A percentile compares a stretch with the other conserved stretches of the same genome.
These are phyloP conservation scores for Murina feae DNA, from an alignment of 2,113 vertebrate species.

Conservation along the genomic window DNA sequence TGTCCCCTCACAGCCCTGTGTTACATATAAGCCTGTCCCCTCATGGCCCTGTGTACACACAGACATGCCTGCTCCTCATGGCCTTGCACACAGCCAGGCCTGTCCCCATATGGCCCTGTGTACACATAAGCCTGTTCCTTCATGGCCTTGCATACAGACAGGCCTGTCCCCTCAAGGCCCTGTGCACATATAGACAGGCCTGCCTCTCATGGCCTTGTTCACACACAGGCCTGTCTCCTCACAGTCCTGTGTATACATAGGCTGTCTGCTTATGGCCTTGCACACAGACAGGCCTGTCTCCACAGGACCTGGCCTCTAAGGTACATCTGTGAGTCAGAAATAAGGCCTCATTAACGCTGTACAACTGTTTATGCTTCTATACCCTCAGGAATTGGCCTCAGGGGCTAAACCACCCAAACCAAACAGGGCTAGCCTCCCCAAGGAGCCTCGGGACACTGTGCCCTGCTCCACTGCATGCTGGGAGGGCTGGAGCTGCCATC, in stretches of 20 bases:
- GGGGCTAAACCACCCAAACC: not conserved
- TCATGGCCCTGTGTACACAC: too few species aligned
- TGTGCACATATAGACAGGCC: too few species aligned
- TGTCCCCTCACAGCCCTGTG: not conserved
- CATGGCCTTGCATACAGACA: not conserved
- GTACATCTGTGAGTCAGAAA: not conserved
- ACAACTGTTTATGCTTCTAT: not conserved
- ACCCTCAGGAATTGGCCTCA: not conserved
- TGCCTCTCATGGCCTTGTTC: too few species aligned
- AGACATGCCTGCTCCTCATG: not conserved
- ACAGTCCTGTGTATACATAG: not conserved
- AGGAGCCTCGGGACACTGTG: not conserved
- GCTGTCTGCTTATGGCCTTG: not conserved
- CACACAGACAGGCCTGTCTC: not conserved
- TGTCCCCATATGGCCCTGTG: not conserved
- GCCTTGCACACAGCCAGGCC: not conserved
- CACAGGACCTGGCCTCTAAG: slow-evolving; percentile 22
- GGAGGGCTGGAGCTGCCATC: not conserved
- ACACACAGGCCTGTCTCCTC: not conserved
- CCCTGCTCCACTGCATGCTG: not conserved
- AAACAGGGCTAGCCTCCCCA: not conserved
- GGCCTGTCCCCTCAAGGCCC: too few species aligned
- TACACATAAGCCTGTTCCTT: not conserved
- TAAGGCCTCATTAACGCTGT: slow-evolving; percentile 26
- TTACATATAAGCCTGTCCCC: not conserved